These are phyloP conservation scores for Deroplatys truncata DNA, from an alignment of 2,888 invertebrate species.

Conservation along the genomic window DNA sequence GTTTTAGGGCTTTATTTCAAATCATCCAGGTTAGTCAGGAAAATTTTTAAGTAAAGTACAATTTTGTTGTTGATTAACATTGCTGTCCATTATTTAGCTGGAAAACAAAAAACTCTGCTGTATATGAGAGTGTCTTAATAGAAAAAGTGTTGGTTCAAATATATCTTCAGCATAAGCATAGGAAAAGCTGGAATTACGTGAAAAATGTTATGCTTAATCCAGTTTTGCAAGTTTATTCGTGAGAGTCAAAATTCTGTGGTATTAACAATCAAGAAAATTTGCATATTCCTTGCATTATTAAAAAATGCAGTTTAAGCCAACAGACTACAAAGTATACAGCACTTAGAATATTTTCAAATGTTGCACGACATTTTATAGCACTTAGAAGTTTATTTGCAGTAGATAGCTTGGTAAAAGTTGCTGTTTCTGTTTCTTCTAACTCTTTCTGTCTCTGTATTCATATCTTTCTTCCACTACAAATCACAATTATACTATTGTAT, in stretches of 20 bases:
- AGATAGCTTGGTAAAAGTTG: neutral
- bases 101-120: neutral
- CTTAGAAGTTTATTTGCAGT: neutral
- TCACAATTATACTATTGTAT: neutral
- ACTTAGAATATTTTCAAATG: neutral
- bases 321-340: neutral
- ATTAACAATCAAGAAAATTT: neutral
- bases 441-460: neutral
- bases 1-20: too few relatives aligned
- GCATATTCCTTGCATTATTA: neutral
- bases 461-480: neutral
- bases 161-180: neutral
- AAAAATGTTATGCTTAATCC: neutral
- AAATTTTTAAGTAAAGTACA: neutral
- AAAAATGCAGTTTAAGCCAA: neutral
- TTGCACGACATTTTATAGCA: neutral
- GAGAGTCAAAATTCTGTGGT: neutral
- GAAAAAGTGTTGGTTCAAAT: neutral
- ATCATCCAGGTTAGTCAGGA: too few relatives aligned
- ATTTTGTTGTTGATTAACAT: neutral
- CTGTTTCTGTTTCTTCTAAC: too few relatives aligned
- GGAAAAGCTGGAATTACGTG: too few relatives aligned
- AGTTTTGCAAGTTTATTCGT: neutral
- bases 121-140: neutral
- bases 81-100: neutral